These are phyloP conservation scores for Tenthredo notha DNA, from an alignment of 2,888 invertebrate species.

Conservation along the genomic window DNA sequence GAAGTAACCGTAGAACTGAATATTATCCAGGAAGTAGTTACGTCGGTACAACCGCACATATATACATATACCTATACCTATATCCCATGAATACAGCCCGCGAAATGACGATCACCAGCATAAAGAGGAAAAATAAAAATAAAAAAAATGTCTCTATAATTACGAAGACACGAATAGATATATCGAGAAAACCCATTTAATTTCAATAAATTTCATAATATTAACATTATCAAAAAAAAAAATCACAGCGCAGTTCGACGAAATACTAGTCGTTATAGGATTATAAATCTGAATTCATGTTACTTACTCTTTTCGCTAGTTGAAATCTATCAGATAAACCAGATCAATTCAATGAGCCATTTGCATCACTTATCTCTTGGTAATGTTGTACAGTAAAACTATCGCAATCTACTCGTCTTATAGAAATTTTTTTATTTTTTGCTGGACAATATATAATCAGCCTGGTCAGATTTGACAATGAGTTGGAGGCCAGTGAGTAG, in stretches of 20 bases:
- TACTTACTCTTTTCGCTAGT: background rate
- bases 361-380: background rate
- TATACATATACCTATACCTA: background rate
- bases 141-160: background rate
- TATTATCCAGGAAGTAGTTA: slow-evolving; percentile 47
- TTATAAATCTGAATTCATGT: background rate
- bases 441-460: background rate
- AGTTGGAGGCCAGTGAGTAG: too few species aligned
- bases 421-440: background rate
- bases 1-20: slow-evolving; percentile 47
- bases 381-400: background rate
- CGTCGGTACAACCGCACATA: background rate
- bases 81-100: background rate
- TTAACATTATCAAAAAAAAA: too few species aligned
- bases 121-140: background rate
- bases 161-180: background rate
- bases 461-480: background rate
- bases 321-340: background rate
- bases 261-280: background rate
- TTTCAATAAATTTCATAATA: background rate
- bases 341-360: background rate
- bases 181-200: background rate
- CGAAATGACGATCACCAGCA: background rate
- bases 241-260: background rate
- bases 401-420: background rate